Conservation (phyloP, 2,113 vertebrate genomes). For the Loxodonta africana region DNA sequence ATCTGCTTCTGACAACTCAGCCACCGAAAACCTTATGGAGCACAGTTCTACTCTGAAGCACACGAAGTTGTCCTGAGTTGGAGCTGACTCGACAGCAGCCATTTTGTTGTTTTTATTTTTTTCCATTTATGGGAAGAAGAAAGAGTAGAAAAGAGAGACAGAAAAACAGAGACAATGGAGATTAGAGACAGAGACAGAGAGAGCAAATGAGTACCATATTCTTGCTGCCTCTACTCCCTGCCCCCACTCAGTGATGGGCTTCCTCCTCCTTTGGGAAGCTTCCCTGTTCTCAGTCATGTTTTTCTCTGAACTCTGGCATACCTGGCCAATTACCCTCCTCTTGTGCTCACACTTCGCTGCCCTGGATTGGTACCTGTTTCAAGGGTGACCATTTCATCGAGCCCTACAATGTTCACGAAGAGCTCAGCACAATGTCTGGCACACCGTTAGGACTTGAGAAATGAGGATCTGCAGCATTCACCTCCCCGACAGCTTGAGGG, state of each 20-base stretch:
- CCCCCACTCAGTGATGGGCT: neutral
- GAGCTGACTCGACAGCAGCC: neutral
- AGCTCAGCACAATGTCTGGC: neutral
- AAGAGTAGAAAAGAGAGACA: neutral
- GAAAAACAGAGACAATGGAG: neutral
- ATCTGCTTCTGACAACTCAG: neutral
- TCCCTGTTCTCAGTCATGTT: neutral
- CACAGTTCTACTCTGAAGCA: neutral
- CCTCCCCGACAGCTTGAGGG: neutral
- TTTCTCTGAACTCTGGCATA: neutral
- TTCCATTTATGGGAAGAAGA: neutral
- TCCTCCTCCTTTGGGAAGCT: neutral
- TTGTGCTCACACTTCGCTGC: neutral
- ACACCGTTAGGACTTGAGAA: neutral
- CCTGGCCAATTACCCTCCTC: neutral
- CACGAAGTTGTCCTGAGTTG: neutral
- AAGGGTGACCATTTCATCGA: neutral
- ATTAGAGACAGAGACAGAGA: neutral
- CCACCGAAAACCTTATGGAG: neutral
- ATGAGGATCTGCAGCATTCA: neutral
- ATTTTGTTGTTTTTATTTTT: neutral
- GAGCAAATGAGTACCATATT: neutral
- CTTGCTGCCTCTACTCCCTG: neutral
- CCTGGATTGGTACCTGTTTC: neutral
- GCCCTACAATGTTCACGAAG: neutral